phyloP scores from a whole-genome alignment of 1,140 invertebrate genomes.

The Eubasilissa regina region DNA sequence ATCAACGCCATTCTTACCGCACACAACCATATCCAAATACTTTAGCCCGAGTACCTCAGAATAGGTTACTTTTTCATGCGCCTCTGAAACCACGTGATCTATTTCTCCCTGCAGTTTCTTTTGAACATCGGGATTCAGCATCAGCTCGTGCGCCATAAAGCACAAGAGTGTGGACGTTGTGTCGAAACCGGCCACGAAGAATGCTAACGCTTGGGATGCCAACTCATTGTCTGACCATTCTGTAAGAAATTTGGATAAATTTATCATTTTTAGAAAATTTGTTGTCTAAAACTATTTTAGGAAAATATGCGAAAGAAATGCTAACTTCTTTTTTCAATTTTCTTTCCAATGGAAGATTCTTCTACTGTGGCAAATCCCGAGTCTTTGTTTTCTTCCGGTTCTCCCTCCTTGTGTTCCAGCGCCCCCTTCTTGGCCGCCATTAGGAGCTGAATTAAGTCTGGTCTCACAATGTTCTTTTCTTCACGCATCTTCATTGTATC shows the following conservation, averaged over 20 bases:
- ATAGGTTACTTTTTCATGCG: constrained; percentile 64
- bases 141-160: constrained; percentile 73
- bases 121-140: constrained; percentile 74
- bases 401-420: constrained; percentile 61
- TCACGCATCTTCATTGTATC: constrained; percentile 60
- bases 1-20: constrained; percentile 8
- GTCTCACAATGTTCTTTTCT: constrained; percentile 58
- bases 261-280: not conserved
- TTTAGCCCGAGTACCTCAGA: constrained; percentile 69
- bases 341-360: constrained; percentile 60
- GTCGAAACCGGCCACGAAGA: constrained; percentile 76
- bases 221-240: constrained; percentile 60
- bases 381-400: constrained; percentile 13
- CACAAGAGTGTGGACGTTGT: constrained; percentile 74
- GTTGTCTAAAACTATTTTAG: not conserved
- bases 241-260: not conserved
- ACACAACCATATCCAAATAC: constrained; percentile 69
- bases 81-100: constrained; percentile 66
- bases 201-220: constrained; percentile 72
- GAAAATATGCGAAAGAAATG: not conserved
- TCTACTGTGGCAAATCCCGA: constrained; percentile 63
- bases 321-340: constrained; percentile 49
- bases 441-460: constrained; percentile 65
- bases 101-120: constrained; percentile 74
- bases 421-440: constrained; percentile 55